Conservation (phyloP, 2,113 vertebrate species). For the Rhinoptilus africanus region DNA sequence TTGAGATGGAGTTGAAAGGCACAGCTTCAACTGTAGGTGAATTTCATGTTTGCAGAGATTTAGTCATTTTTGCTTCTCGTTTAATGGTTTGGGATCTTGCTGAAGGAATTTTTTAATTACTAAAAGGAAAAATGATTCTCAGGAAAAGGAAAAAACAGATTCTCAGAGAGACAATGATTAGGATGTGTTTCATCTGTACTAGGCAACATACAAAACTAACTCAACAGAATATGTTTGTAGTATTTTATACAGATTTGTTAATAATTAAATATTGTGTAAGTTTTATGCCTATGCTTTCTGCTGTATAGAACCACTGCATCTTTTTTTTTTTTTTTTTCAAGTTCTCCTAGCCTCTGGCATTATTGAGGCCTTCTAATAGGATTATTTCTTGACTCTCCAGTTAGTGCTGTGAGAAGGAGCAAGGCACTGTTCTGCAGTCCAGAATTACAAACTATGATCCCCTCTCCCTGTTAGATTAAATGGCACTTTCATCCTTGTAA, state of each 20-base stretch:
- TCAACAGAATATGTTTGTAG: background rate
- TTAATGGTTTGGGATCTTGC: background rate
- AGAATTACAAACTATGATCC: background rate
- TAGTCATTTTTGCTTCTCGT: background rate
- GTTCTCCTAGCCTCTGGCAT: background rate
- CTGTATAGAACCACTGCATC: background rate
- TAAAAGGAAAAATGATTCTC: background rate
- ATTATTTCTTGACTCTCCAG: constrained; percentile 3
- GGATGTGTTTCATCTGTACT: background rate
- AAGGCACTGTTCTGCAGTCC: background rate
- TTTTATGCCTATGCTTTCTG: background rate
- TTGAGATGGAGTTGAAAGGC: background rate
- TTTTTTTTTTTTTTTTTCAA: background rate
- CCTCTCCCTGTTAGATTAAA: background rate
- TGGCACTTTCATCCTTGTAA: background rate
- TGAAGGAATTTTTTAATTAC: background rate
- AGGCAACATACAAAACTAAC: background rate
- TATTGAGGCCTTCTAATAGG: background rate
- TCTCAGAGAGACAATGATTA: background rate
- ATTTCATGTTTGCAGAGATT: background rate
- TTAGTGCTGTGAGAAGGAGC: background rate
- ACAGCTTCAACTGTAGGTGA: background rate
- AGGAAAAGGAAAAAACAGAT: background rate
- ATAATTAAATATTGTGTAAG: background rate
- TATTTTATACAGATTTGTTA: background rate